Evolutionary conservation across 2,888 invertebrate species (phyloP).

Genomic region (Ophion costatus): DNA sequence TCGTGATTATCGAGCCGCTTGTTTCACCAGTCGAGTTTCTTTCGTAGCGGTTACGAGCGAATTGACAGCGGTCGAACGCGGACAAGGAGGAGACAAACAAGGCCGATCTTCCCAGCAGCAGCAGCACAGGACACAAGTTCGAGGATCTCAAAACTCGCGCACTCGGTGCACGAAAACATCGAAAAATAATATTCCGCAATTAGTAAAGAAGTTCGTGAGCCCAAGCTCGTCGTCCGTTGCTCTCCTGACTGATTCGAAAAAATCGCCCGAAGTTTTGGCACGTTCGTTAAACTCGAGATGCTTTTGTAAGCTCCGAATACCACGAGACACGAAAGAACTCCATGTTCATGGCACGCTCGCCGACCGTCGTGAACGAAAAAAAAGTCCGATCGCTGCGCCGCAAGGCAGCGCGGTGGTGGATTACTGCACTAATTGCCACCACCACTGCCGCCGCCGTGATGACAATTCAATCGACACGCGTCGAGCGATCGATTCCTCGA

Average conservation of each 20-base stretch:
- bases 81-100: conserved; percentile 56
- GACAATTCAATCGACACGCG: conserved; percentile 21
- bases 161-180: conserved; percentile 46
- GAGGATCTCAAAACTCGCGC: conserved; percentile 53
- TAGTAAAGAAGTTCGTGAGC: conserved; percentile 7
- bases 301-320: conserved; percentile 70
- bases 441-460: background rate
- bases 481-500: conserved; percentile 49
- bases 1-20: conserved; percentile 1
- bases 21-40: background rate
- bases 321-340: conserved; percentile 73
- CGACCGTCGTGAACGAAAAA: conserved; percentile 77
- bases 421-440: background rate
- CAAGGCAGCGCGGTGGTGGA: conserved; percentile 26
- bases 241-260: conserved; percentile 22
- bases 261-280: conserved; percentile 25
- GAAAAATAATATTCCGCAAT: conserved; percentile 21
- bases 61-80: conserved; percentile 62
- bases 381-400: conserved; percentile 43
- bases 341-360: conserved; percentile 78
- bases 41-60: conserved; percentile 6
- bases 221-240: conserved; percentile 33
- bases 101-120: conserved; percentile 48
- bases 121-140: conserved; percentile 61
- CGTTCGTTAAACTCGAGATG: conserved; percentile 54